Percentiles rank a stretch among this genome's conserved stretches.
Conservation (phyloP, 2,888 invertebrate genomes). For the Griposia aprilina region DNA sequence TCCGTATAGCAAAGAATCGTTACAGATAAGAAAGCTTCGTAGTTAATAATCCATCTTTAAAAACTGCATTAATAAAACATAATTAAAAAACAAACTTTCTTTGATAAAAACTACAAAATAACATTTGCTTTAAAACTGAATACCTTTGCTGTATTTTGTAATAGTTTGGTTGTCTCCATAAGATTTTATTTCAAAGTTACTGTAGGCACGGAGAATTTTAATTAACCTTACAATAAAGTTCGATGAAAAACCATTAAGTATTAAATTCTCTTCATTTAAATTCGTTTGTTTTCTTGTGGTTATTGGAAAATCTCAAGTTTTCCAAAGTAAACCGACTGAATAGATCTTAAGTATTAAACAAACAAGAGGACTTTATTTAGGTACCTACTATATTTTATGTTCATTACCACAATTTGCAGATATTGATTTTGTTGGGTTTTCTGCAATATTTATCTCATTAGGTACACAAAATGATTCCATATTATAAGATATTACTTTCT, state of each 20-base stretch:
- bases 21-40: background rate
- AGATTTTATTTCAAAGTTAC: background rate
- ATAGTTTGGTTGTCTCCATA: background rate
- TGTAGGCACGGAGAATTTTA: background rate
- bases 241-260: conserved; percentile 4
- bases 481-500: too few species aligned
- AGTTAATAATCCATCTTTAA: background rate
- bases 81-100: background rate
- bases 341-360: conserved; percentile 26
- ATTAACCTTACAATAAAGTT: conserved; percentile 4
- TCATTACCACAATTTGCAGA: background rate
- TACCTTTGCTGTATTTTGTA: background rate
- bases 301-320: conserved; percentile 44
- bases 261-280: conserved; percentile 19
- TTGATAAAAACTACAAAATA: background rate
- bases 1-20: background rate
- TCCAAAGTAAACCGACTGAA: conserved; percentile 39
- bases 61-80: background rate
- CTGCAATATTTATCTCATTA: background rate
- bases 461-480: background rate
- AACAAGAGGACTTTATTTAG: conserved; percentile 23
- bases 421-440: conserved; percentile 7
- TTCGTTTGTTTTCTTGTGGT: conserved; percentile 47
- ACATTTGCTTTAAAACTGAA: background rate
- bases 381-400: conserved; percentile 13